These are phyloP conservation scores for Iselma pallidipennis DNA, from an alignment of 2,888 invertebrate species.

Conservation along the genomic window DNA sequence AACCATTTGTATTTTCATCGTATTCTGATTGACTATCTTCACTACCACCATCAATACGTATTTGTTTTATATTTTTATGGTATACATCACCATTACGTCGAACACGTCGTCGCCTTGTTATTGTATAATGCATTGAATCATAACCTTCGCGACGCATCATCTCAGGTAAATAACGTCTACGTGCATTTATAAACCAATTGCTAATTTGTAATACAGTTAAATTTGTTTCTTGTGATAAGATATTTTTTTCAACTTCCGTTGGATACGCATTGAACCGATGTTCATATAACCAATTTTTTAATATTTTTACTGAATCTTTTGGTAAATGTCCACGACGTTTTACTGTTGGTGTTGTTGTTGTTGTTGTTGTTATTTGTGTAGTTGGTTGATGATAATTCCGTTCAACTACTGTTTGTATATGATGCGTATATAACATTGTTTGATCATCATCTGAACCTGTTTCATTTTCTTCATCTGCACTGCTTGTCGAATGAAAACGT, in stretches of 20 bases:
- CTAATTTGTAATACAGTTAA: slow-evolving; percentile 54
- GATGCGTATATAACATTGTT: slow-evolving; percentile 37
- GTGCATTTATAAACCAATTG: slow-evolving; percentile 56
- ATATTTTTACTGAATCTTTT: slow-evolving; percentile 53
- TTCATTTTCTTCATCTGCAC: slow-evolving; percentile 47
- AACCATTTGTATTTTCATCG: slow-evolving; percentile 42
- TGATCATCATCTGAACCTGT: slow-evolving; percentile 41
- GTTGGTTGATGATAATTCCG: background rate
- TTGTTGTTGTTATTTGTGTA: slow-evolving; percentile 22
- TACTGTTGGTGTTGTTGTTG: slow-evolving; percentile 40
- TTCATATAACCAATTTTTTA: slow-evolving; percentile 55
- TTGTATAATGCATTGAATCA: slow-evolving; percentile 54
- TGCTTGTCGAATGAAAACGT: slow-evolving; percentile 43
- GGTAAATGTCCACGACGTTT: slow-evolving; percentile 53
- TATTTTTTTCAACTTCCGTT: slow-evolving; percentile 54
- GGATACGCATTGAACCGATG: slow-evolving; percentile 56
- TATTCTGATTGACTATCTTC: slow-evolving; percentile 48
- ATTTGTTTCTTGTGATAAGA: slow-evolving; percentile 53
- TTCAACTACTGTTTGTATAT: slow-evolving; percentile 4
- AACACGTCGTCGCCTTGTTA: slow-evolving; percentile 49
- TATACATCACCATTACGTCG: slow-evolving; percentile 37
- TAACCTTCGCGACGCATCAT: slow-evolving; percentile 56
- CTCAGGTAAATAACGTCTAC: slow-evolving; percentile 52
- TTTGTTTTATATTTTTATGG: slow-evolving; percentile 44
- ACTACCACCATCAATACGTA: slow-evolving; percentile 41